Evolutionary conservation across 2,888 invertebrate species (phyloP).

Genomic region (Leptarthrus brevirostris): DNA sequence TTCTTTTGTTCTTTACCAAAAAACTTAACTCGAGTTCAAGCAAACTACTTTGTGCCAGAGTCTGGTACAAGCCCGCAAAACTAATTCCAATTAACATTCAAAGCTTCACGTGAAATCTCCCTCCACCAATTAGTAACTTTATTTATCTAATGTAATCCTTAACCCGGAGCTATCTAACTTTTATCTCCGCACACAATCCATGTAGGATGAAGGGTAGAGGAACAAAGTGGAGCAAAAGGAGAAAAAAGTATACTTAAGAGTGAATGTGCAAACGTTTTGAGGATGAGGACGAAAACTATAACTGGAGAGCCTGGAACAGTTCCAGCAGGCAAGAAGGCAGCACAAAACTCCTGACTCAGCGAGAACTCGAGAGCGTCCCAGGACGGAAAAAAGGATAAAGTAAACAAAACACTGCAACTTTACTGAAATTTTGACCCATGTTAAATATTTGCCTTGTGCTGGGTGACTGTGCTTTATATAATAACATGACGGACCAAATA

Average conservation of each 20-base stretch:
- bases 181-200: conserved; percentile 10
- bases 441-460: conserved; percentile 13
- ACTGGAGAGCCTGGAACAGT: conserved; percentile 10
- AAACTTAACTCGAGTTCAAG: neutral
- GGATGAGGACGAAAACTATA: conserved; percentile 36
- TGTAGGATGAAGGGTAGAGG: neutral
- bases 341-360: conserved; percentile 22
- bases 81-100: conserved; percentile 43
- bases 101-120: conserved; percentile 24
- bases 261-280: conserved; percentile 39
- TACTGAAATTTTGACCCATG: conserved; percentile 27
- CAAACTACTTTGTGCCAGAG: neutral
- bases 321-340: conserved; percentile 33
- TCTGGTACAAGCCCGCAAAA: conserved; percentile 29
- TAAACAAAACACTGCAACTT: conserved; percentile 8
- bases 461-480: neutral
- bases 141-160: conserved; percentile 41
- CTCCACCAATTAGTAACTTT: conserved; percentile 45
- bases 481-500: neutral
- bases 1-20: neutral
- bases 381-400: neutral
- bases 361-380: neutral
- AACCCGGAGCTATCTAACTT: conserved; percentile 12
- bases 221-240: neutral
- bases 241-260: conserved; percentile 16